A percentile compares a stretch with the other conserved stretches of the same genome.
phyloP scores from a whole-genome alignment of 2,113 vertebrate species.

The Chamaea fasciata region DNA sequence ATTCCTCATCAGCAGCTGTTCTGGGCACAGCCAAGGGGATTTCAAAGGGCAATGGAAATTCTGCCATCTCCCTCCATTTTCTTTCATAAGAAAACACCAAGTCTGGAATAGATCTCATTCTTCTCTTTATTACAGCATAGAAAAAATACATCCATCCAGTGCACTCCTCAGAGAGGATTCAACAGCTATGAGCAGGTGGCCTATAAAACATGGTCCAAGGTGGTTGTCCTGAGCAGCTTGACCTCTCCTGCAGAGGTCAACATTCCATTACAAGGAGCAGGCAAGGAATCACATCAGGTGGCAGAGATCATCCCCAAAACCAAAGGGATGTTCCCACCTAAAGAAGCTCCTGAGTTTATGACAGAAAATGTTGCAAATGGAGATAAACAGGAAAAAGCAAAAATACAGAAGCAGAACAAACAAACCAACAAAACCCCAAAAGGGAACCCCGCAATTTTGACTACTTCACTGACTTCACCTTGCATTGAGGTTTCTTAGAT shows the following conservation, averaged over 20 bases:
- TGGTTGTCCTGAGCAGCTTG: not conserved
- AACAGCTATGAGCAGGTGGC: not conserved
- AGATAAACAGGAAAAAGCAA: not conserved
- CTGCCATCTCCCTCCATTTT: not conserved
- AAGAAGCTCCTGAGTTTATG: not conserved
- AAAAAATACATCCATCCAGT: not conserved
- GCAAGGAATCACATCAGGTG: not conserved
- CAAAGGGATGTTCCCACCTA: not conserved
- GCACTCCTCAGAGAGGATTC: not conserved
- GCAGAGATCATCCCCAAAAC: not conserved
- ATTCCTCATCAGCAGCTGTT: not conserved
- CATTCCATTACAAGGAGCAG: accelerated
- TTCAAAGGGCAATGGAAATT: not conserved
- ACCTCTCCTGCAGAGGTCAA: not conserved
- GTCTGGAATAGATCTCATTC: not conserved
- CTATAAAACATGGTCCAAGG: not conserved
- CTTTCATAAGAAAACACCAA: not conserved
- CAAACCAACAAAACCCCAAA: not conserved
- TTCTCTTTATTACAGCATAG: constrained; percentile 2
- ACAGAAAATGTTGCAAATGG: not conserved
- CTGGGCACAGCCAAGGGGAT: not conserved
- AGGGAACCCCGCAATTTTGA: not conserved
- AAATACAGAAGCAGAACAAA: not conserved
- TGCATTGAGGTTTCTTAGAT: not conserved
- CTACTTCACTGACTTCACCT: not conserved